Base-by-base conservation (phyloP, 2,113 vertebrate species). In the Spheniscus mendiculus region DNA sequence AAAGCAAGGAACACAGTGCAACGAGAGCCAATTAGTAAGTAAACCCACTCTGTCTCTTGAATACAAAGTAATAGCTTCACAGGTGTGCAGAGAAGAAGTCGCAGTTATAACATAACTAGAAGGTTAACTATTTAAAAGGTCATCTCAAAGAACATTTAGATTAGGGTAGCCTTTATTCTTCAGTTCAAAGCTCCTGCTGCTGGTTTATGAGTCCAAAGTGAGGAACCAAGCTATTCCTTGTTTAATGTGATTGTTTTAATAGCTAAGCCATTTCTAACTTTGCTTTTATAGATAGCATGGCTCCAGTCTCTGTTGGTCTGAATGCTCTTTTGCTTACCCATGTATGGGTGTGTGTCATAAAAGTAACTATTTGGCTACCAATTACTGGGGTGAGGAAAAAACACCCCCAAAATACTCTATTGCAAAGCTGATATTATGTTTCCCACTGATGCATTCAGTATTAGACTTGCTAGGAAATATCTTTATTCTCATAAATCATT, bases 41-140 rank as follows among this genome's bases (percentile, higher is more conserved):
- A 96, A 93, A 97, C 74, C 69, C 69, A 87, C 76, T 87, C 62
- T 74, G 19, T 83, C 61, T 89, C 56, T 82, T 90, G 63, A 94
- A 95, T 50, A 72, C 55, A 83, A 95, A 96, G 67, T 42, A 90
- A 85, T 52, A n/a, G 15, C 58, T 79, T 96, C 90, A 93, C 93
- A 97, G 93, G 96, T 96, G 95, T 85, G 90, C 92, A 86, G 27
- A 83, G 59, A 89, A 85, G 56, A 97, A 95, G 66, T 34, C 90
- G 87, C 59, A 69, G 89, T 95, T 95, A 84, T 66, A 95, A 81
- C 81, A 69, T 74, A 96, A 81, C 78, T 71, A 87, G 79, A 79
- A 96, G 82, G 84, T 92, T 96, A 93, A 83, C 83, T 76, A 80
- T 96, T 94, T 94, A 63, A 96, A 97, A 93, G 74, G 73, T 90